Conservation (phyloP, 2,113 vertebrate species). For the Larimichthys crocea region DNA sequence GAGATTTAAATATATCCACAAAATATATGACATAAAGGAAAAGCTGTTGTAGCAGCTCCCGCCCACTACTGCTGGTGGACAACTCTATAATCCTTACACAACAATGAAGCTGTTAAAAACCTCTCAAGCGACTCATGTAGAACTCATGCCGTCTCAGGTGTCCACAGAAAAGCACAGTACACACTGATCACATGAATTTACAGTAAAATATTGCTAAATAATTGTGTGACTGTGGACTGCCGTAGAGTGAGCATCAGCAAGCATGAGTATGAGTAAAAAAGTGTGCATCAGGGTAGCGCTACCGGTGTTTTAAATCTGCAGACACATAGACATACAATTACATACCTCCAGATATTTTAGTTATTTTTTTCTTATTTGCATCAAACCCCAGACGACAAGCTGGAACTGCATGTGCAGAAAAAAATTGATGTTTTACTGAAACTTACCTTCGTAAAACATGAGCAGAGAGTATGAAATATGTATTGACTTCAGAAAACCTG, state of each 20-base stretch:
- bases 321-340: neutral
- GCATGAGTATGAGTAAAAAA: neutral
- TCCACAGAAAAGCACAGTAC: conserved; percentile 24
- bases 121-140: conserved; percentile 22
- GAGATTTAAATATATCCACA: conserved; percentile 22
- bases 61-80: conserved; percentile 28
- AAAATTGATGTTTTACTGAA: conserved; percentile 29
- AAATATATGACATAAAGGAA: conserved; percentile 7
- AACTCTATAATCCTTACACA: conserved; percentile 34
- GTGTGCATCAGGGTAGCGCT: neutral
- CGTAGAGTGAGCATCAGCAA: conserved; percentile 3
- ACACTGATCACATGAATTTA: conserved; percentile 15
- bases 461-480: conserved; percentile 48
- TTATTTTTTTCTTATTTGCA: conserved; percentile 33
- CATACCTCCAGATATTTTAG: conserved; percentile 7
- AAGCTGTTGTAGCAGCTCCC: conserved; percentile 9
- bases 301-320: neutral
- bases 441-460: conserved; percentile 38
- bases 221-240: neutral
- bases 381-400: conserved; percentile 13
- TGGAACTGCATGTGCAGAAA: neutral
- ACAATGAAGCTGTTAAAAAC: conserved; percentile 6
- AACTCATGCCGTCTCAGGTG: conserved; percentile 28
- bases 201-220: conserved; percentile 26
- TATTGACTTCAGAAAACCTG: conserved; percentile 47